These are phyloP conservation scores for Spermophilus dauricus DNA, from an alignment of 2,113 vertebrate species.

Conservation along the genomic window DNA sequence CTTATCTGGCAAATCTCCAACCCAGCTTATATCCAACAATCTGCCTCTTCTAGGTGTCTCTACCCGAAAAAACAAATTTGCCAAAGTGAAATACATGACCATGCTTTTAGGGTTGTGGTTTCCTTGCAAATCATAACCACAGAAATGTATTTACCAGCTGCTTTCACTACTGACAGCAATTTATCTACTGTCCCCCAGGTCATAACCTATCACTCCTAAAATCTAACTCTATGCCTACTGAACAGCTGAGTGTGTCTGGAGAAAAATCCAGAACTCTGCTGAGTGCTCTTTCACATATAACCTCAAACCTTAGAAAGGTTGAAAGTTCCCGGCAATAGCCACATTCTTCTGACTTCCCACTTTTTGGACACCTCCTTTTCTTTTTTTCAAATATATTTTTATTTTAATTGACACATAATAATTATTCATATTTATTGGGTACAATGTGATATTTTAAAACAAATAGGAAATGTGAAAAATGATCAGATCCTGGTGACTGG, in stretches of 20 bases:
- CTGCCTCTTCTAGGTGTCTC: background rate
- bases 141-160: conserved; percentile 27
- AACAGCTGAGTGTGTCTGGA: background rate
- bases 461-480: background rate
- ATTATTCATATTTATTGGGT: background rate
- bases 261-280: background rate
- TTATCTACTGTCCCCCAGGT: background rate
- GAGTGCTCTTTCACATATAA: background rate
- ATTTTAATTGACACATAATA: background rate
- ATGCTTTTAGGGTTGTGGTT: background rate
- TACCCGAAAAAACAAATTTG: background rate
- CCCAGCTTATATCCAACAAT: background rate
- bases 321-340: background rate
- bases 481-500: background rate
- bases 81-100: background rate
- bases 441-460: background rate
- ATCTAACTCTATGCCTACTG: background rate
- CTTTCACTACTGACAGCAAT: background rate
- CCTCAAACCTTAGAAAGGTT: conserved; percentile 1
- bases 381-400: background rate
- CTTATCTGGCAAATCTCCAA: background rate
- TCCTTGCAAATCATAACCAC: background rate
- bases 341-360: background rate
- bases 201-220: background rate
- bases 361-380: background rate